A percentile compares a stretch with the other conserved stretches of the same genome.
Conservation (phyloP, 37 sponge, comb jelly and placozoan genomes). For the Corticium candelabrum region DNA sequence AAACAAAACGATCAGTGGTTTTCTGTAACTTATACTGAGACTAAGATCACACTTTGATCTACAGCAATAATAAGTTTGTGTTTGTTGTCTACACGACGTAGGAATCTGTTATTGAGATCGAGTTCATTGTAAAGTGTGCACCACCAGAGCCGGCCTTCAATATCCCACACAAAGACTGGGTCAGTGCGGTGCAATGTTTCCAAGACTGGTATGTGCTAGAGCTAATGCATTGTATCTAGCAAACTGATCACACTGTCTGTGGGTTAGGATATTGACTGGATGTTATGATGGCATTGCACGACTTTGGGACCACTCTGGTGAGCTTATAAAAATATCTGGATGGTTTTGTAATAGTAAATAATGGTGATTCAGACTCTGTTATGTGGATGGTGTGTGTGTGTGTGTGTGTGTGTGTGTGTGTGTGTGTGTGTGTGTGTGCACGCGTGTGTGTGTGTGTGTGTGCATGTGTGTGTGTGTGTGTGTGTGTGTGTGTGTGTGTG, state of each 20-base stretch:
- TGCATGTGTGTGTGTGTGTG: slow-evolving; percentile 3
- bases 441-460: not conserved
- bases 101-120: slow-evolving; percentile 61
- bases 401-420: slow-evolving; percentile 5
- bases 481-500: slow-evolving; percentile 5
- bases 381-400: too few species aligned
- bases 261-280: slow-evolving; percentile 55
- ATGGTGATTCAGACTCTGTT: too few species aligned
- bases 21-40: too few species aligned
- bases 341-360: too few species aligned
- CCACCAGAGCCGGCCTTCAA: slow-evolving; percentile 38
- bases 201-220: slow-evolving; percentile 53
- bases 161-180: slow-evolving; percentile 70
- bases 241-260: slow-evolving; percentile 9
- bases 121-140: slow-evolving; percentile 41
- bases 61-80: too few species aligned
- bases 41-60: too few species aligned
- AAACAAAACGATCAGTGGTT: too few species aligned
- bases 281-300: slow-evolving; percentile 55
- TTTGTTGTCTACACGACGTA: slow-evolving; percentile 13
- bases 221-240: not conserved
- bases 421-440: not conserved
- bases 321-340: not conserved
- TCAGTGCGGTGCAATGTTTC: slow-evolving; percentile 47
- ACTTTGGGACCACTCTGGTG: slow-evolving; percentile 48